Evolutionary conservation across 2,113 vertebrate species (phyloP), one percentile per base, ranked within the genome.

Genomic region (Cebidichthys violaceus): DNA sequence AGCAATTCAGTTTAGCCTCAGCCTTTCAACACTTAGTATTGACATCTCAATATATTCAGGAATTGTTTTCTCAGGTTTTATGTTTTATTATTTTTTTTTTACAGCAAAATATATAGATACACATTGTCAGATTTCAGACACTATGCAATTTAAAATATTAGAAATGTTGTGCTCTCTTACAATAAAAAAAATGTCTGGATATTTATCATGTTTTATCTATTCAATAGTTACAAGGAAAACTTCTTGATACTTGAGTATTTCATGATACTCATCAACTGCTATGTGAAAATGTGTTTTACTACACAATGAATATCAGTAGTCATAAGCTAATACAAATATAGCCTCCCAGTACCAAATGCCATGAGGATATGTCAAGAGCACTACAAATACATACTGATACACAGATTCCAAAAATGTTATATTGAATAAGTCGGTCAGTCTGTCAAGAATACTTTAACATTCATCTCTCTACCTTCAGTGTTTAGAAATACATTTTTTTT

Each of bases 281-380:
- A 50, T 37, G 41, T 69, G 65, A 78, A 31, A 57, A 47, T 24
- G 35, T 29, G n/a, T 57, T 75, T 57, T 24, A 77, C 57, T 57
- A n/a, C 60, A 75, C 24, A 67, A 47, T 68, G 27, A 33, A 35
- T 29, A 45, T 67, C 4, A 37, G 61, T 39, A 66, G 29, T 60
- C 41, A 15, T 41, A 9, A 67, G 24, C 43, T 43, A n/a, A 61
- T 17, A 52, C 18, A 24, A 74, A n/a, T 1, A n/a, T 10, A 10
- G 1, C n/a, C 13, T 29, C 7, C 22, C n/a, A 27, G n/a, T 13
- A 9, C 60, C n/a, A 29, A 24, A 22, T 35, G 9, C 4, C 24
- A 61, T 2, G 37, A 35, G 22, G 27, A 61, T n/a, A 33, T 50
- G 11, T 50, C 14, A 54, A 22, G 0, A 54, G 17, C 35, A 17